Evolutionary conservation across 2,888 invertebrate genomes (phyloP).

Genomic region (Zeuzera pyrina): DNA sequence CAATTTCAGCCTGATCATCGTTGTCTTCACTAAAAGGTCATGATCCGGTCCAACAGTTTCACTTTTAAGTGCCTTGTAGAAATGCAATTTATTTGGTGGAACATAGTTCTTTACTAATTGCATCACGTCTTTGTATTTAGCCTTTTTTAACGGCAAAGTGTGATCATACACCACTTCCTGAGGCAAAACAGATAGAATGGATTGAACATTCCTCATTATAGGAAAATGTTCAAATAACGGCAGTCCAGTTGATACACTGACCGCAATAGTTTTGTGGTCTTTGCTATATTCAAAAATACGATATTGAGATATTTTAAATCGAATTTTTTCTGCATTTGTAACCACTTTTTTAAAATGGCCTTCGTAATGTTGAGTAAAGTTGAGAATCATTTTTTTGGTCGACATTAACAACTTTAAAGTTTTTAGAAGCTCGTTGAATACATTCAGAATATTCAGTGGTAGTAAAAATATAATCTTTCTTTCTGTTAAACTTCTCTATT

Average conservation of each 20-base stretch:
- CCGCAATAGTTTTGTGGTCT: not conserved
- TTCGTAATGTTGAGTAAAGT: no score
- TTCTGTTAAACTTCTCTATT: no score
- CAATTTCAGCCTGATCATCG: constrained; percentile 3
- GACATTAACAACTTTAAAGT: no score
- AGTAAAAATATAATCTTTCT: no score
- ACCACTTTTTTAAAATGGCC: no score
- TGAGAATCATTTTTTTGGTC: no score
- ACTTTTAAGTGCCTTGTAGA: constrained; percentile 3
- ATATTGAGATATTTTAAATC: no score
- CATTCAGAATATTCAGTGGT: no score
- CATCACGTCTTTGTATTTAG: constrained; percentile 4
- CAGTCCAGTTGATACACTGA: constrained; percentile 1
- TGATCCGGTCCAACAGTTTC: not conserved
- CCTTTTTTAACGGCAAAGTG: constrained; percentile 1
- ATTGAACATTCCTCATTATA: no score
- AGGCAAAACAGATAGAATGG: constrained; percentile 1
- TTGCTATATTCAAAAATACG: not conserved
- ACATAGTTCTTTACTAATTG: constrained; percentile 3
- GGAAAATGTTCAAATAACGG: constrained; percentile 1
- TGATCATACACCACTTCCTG: not conserved
- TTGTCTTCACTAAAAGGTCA: constrained; percentile 3
- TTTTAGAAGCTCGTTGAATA: no score
- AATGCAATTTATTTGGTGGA: constrained; percentile 2
- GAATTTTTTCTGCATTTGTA: no score